These are phyloP conservation scores for Alauda arvensis DNA, from an alignment of 2,797 vertebrate genomes.

Conservation along the genomic window DNA sequence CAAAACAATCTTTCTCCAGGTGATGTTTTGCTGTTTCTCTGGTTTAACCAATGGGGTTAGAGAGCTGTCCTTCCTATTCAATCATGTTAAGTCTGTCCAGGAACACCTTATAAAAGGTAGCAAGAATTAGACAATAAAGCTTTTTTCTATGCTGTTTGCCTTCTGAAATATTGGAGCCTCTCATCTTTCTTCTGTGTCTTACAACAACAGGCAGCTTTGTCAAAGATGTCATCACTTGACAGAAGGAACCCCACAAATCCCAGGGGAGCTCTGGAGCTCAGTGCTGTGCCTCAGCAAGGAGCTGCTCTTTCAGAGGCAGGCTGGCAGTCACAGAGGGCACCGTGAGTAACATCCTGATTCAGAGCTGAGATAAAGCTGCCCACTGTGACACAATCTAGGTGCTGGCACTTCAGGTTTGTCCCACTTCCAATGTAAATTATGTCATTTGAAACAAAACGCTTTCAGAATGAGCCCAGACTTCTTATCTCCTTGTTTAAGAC, in stretches of 20 bases:
- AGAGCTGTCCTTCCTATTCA: too few relatives aligned
- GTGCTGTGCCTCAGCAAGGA: background rate
- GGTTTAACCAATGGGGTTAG: too few relatives aligned
- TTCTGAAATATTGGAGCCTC: too few relatives aligned
- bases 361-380: background rate
- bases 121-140: too few relatives aligned
- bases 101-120: too few relatives aligned
- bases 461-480: background rate
- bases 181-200: too few relatives aligned
- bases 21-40: too few relatives aligned
- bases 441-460: background rate
- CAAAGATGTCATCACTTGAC: rapidly evolving
- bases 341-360: background rate
- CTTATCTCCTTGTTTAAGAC: background rate
- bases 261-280: background rate
- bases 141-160: too few relatives aligned
- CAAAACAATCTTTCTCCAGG: too few relatives aligned
- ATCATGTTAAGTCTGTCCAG: too few relatives aligned
- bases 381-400: background rate
- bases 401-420: background rate
- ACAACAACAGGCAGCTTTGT: background rate
- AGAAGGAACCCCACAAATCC: background rate
- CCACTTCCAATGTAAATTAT: background rate
- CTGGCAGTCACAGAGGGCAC: background rate
- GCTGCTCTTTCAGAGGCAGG: background rate